Conservation (phyloP, 2,797 vertebrate genomes). For the Rhinichthys osculus region DNA sequence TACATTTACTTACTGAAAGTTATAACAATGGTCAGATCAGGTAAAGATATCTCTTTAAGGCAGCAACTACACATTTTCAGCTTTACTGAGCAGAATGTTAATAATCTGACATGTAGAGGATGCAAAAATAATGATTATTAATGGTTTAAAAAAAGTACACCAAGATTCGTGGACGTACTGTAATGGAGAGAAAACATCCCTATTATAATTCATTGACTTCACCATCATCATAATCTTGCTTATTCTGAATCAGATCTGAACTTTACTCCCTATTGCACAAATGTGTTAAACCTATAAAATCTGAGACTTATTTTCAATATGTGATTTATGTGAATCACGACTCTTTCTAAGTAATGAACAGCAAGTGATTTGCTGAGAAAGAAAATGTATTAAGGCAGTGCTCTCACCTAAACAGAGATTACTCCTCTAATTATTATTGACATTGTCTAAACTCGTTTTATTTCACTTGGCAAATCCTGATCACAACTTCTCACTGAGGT, state of each 20-base stretch:
- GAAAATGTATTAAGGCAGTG: not conserved
- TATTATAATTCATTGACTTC: not conserved
- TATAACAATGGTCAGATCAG: not conserved
- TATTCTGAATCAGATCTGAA: not conserved
- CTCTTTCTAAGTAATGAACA: not conserved
- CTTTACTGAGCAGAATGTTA: not conserved
- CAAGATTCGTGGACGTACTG: not conserved
- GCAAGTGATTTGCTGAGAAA: not conserved
- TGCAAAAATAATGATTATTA: not conserved
- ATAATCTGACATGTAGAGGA: not conserved
- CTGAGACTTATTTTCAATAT: not conserved
- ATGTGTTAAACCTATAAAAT: not conserved
- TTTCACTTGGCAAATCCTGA: conserved; percentile 7
- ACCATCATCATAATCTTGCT: not conserved
- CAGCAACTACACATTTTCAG: not conserved
- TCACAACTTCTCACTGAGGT: not conserved
- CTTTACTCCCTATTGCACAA: not conserved
- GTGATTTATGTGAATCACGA: not conserved
- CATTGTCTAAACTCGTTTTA: conserved; percentile 17
- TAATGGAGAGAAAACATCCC: not conserved
- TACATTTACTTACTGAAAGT: not conserved
- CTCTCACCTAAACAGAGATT: not conserved
- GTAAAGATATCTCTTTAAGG: too few relatives aligned
- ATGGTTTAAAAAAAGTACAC: not conserved
- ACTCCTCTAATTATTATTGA: conserved; percentile 18